phyloP scores from a whole-genome alignment of 2,113 vertebrate genomes.

The Tor tambroides region DNA sequence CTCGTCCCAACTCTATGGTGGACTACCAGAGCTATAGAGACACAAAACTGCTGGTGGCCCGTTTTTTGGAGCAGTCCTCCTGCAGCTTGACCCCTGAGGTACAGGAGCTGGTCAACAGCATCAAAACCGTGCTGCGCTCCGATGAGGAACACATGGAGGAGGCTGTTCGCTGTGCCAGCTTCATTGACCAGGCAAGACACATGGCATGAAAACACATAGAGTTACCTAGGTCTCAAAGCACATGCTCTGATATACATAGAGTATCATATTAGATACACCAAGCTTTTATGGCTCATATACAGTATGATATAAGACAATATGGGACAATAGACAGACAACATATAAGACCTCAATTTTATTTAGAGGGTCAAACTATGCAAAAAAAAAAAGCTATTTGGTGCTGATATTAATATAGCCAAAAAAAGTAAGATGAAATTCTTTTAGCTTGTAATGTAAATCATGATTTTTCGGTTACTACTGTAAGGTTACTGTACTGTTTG shows the following conservation, averaged over 20 bases:
- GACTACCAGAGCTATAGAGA: slow-evolving; percentile 83
- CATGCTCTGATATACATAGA: background rate
- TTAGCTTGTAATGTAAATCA: background rate
- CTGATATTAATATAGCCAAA: no score
- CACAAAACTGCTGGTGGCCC: slow-evolving; percentile 79
- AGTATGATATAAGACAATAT: no score
- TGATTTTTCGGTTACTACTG: no score
- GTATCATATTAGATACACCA: background rate
- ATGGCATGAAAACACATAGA: background rate
- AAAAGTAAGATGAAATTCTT: no score
- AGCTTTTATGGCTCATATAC: no score
- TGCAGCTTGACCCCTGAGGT: slow-evolving; percentile 80
- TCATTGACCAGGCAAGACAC: slow-evolving; percentile 77
- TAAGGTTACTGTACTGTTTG: no score
- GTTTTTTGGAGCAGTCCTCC: slow-evolving; percentile 81
- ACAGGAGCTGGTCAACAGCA: slow-evolving; percentile 81
- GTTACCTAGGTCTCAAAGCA: background rate
- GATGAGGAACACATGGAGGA: slow-evolving; percentile 87
- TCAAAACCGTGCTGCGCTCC: slow-evolving; percentile 82
- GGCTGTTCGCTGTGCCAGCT: slow-evolving; percentile 81
- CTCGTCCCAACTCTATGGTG: slow-evolving; percentile 79
- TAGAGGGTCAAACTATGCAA: no score
- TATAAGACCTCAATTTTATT: no score
- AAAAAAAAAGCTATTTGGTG: no score
- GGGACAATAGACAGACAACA: no score